phyloP scores from a whole-genome alignment of 2,113 vertebrate genomes.

The Blennius ocellaris region DNA sequence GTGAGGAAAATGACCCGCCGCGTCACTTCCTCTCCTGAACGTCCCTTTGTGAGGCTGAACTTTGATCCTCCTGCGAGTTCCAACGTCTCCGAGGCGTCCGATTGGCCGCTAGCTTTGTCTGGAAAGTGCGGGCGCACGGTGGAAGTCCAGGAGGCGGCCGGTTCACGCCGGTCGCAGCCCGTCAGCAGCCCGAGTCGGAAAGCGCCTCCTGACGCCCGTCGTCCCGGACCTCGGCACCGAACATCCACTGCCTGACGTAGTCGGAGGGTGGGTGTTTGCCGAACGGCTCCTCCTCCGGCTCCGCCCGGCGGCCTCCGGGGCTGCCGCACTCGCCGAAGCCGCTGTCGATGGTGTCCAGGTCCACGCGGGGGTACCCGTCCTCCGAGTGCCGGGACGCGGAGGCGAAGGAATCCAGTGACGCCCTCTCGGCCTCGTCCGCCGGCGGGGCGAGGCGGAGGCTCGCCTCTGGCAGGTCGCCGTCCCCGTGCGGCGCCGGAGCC shows the following conservation, averaged over 20 bases:
- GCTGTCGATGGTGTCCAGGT: slow-evolving; percentile 95
- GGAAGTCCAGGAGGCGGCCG: no score
- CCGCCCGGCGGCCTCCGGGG: slow-evolving; percentile 85
- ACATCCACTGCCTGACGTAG: slow-evolving; percentile 94
- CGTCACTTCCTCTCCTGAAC: neutral
- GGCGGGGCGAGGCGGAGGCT: slow-evolving; percentile 73
- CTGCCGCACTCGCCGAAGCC: slow-evolving; percentile 92
- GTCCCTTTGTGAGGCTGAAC: no score
- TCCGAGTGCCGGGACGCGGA: slow-evolving; percentile 76
- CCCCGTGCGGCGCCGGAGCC: slow-evolving; percentile 1
- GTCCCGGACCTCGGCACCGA: slow-evolving; percentile 55
- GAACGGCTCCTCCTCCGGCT: slow-evolving; percentile 50
- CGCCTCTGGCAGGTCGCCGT: slow-evolving; percentile 5
- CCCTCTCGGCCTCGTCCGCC: slow-evolving; percentile 77
- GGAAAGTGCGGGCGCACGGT: no score
- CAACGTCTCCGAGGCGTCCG: no score
- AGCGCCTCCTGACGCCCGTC: neutral
- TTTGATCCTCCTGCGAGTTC: no score
- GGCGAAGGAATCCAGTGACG: slow-evolving; percentile 81
- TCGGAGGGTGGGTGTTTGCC: slow-evolving; percentile 82
- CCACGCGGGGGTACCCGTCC: slow-evolving; percentile 86
- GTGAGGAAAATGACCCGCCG: no score
- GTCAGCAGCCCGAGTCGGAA: no score
- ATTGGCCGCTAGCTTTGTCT: no score
- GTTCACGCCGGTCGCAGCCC: no score